phyloP scores from a whole-genome alignment of 2,797 vertebrate species.

The Crax fasciolata region DNA sequence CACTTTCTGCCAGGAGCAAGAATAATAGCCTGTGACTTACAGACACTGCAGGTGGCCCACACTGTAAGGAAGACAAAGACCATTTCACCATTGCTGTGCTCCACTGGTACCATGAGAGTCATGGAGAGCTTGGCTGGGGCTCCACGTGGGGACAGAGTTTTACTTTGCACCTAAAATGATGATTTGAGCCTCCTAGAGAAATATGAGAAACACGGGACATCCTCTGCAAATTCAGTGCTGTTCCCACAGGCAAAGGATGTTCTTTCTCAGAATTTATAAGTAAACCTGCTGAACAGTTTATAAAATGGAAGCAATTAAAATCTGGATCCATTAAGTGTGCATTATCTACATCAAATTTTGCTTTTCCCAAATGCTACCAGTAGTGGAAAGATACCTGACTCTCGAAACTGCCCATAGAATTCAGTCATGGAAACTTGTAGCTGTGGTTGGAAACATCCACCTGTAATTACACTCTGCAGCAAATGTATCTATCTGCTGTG shows the following conservation, averaged over 20 bases:
- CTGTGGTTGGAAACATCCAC: not conserved
- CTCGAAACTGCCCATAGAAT: not conserved
- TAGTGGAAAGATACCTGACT: not conserved
- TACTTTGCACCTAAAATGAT: not conserved
- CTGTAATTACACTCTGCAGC: not conserved
- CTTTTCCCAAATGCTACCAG: not conserved
- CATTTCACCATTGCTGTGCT: not conserved
- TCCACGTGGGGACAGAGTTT: not conserved
- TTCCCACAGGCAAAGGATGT: not conserved
- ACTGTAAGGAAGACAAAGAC: not conserved
- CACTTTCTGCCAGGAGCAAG: not conserved
- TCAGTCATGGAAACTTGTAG: not conserved
- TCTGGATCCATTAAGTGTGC: not conserved
- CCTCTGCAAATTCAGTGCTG: not conserved
- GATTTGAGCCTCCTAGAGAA: not conserved
- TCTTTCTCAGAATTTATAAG: not conserved
- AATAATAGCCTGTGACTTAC: not conserved
- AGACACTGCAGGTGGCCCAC: not conserved
- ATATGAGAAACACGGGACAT: not conserved
- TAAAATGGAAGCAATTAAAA: not conserved
- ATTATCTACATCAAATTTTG: not conserved
- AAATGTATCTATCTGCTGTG: not conserved
- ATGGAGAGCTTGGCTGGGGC: rapidly evolving
- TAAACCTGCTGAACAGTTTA: not conserved
- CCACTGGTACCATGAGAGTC: not conserved